Percentiles rank a stretch among this genome's conserved stretches.
phyloP scores from a whole-genome alignment of 1,140 invertebrate species.

The Harpegnathos saltator region DNA sequence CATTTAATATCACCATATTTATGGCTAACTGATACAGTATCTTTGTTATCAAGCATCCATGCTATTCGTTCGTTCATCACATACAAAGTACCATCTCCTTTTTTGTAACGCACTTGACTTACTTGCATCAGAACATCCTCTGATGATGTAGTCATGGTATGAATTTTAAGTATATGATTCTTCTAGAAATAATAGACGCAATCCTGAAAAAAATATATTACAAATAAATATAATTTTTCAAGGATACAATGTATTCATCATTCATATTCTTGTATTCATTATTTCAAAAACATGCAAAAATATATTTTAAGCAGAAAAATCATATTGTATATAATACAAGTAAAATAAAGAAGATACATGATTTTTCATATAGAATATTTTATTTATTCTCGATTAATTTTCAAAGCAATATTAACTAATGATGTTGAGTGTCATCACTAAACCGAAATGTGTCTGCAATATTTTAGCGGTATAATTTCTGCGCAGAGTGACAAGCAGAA shows the following conservation, averaged over 20 bases:
- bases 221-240: slow-evolving; percentile 6
- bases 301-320: not conserved
- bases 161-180: slow-evolving; percentile 74
- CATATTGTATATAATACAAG: not conserved
- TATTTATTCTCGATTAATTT: too few species aligned
- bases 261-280: not conserved
- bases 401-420: too few species aligned
- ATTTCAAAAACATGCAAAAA: not conserved
- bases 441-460: not conserved
- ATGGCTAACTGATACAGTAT: slow-evolving; percentile 96
- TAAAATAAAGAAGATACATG: slow-evolving; percentile 8
- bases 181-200: slow-evolving; percentile 61
- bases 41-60: slow-evolving; percentile 97
- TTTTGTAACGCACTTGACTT: slow-evolving; percentile 96
- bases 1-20: slow-evolving; percentile 98
- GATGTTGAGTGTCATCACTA: not conserved
- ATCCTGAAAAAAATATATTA: slow-evolving; percentile 61
- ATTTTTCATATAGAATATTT: not conserved
- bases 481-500: not conserved
- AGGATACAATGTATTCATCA: not conserved
- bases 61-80: slow-evolving; percentile 97
- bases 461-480: not conserved
- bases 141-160: slow-evolving; percentile 91
- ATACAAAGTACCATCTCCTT: slow-evolving; percentile 97
- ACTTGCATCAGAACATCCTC: slow-evolving; percentile 98